Base-by-base conservation (phyloP, 2,797 vertebrate species). In the Neoniphon sammara region DNA sequence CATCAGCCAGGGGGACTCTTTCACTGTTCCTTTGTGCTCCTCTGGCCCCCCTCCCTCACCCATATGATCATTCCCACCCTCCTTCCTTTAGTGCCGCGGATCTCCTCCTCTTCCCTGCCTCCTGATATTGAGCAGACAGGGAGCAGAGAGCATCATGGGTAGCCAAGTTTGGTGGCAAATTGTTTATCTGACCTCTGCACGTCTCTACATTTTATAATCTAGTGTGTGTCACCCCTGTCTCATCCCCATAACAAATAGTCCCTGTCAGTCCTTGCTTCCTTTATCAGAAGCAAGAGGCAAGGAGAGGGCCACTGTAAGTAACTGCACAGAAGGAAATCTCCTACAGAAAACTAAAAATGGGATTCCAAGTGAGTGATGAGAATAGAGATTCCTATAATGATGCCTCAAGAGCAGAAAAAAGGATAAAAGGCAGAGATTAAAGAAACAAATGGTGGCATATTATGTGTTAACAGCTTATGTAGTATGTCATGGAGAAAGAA, bases 281-380 rank as follows among this genome's bases (percentile, higher is more conserved):
- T 96, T 96, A 96, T 96, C 96, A 94, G 94, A 94, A 89, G 94
- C 93, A 93, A 94, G 95, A 95, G 95, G 95, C 93, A 93, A 94
- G 92, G 93, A 93, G 94, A 81, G 84, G 75, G 70, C 68, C 74
- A 84, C 84, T 85, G 90, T 91, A 87, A 91, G 88, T 77, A 89
- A 89, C 82, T 70, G 75, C 84, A 63, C 65, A 15, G 50, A 73
- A 78, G 69, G 84, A 88, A 88, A 83, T 82, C 83, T 85, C 73
- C 64, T 5, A 42, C 66, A 82, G 76, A 80, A 83, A 88, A 85
- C 87, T 50, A 83, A 86, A 87, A 87, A 85, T 56, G 75, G 75
- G 77, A 90, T 89, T 88, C 82, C 52, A 49, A 79, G 80, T 91
- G 89, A 92, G 80, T 84, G 90, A 93, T 91, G 90, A 91, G 87